Conservation (phyloP, 2,113 vertebrate genomes). For the Neopipo cinnamomea region DNA sequence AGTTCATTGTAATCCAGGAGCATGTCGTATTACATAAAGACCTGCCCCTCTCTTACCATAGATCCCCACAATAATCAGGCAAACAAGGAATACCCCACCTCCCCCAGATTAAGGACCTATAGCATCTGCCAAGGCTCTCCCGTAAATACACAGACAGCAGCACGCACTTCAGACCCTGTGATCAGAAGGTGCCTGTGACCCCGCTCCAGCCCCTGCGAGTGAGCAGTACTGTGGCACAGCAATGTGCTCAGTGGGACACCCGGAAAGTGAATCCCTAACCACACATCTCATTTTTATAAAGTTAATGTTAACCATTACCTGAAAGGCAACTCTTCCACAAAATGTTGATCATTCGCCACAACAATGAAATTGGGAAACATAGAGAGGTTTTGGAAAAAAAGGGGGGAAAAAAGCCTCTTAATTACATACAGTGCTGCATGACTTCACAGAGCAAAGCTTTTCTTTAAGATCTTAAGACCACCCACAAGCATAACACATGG, state of each 20-base stretch:
- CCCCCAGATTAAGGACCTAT: not conserved
- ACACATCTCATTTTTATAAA: not conserved
- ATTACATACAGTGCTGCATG: slow-evolving; percentile 38
- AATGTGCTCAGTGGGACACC: not conserved
- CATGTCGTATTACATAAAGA: not conserved
- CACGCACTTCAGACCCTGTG: not conserved
- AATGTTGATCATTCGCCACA: not conserved
- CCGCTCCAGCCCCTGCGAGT: not conserved
- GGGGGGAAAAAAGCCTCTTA: not conserved
- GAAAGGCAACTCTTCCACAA: slow-evolving; percentile 10
- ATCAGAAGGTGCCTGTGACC: not conserved
- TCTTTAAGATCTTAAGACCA: slow-evolving; percentile 72
- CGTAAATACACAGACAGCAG: not conserved
- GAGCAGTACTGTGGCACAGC: not conserved
- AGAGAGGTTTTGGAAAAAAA: not conserved
- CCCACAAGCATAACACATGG: slow-evolving; percentile 70
- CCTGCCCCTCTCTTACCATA: not conserved
- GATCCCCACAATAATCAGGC: not conserved
- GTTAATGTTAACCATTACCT: not conserved
- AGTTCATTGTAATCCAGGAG: not conserved
- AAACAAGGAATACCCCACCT: not conserved
- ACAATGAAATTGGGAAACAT: not conserved
- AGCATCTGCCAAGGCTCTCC: not conserved
- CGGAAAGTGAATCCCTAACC: not conserved
- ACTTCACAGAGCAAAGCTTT: slow-evolving; percentile 65